Conservation (phyloP, 2,113 vertebrate genomes). For the Pelodiscus sinensis region DNA sequence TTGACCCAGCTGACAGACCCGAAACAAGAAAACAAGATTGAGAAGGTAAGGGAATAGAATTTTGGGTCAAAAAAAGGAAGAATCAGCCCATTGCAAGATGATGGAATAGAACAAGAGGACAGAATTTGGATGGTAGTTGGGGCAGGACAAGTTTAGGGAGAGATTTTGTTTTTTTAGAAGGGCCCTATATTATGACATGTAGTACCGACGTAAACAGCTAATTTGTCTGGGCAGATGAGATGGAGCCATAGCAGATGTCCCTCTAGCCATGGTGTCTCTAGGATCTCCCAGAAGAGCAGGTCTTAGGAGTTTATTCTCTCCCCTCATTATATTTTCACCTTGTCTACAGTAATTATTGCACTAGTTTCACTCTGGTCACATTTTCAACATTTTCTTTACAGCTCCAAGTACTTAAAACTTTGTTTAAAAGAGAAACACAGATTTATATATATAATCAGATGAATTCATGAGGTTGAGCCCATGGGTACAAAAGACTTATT, state of each 20-base stretch:
- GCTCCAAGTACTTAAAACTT: accelerated
- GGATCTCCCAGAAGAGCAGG: not conserved
- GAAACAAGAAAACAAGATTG: not conserved
- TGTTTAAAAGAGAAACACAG: not conserved
- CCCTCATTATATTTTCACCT: not conserved
- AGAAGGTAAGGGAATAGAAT: not conserved
- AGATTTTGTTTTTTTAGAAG: not conserved
- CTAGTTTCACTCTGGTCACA: not conserved
- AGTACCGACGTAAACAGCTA: not conserved
- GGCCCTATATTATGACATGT: not conserved
- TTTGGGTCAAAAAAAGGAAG: not conserved
- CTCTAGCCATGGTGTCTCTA: not conserved
- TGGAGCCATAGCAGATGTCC: not conserved
- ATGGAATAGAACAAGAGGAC: not conserved
- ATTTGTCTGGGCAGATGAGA: not conserved
- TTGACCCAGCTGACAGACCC: not conserved
- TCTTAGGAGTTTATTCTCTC: not conserved
- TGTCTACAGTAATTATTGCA: not conserved
- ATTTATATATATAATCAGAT: not conserved
- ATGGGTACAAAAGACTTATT: too few species aligned
- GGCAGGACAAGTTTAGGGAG: not conserved
- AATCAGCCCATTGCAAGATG: not conserved
- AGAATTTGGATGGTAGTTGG: not conserved
- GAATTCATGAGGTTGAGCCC: not conserved
- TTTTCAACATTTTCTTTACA: not conserved